Evolutionary conservation across 2,797 vertebrate species (phyloP), one percentile per base, ranked within the genome.

Genomic region (Vipera ursinii): DNA sequence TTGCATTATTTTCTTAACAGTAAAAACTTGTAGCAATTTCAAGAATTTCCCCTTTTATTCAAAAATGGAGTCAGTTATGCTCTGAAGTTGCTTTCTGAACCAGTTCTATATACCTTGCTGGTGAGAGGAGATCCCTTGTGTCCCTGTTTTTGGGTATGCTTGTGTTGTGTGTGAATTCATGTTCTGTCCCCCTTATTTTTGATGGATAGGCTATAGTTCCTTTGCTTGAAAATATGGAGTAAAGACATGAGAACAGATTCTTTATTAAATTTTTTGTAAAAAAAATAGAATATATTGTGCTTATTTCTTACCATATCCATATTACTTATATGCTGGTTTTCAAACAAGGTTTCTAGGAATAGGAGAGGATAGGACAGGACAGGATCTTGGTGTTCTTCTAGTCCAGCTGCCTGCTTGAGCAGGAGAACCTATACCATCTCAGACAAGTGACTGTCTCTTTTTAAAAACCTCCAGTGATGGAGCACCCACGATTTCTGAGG

Each of bases 21-120:
- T 90, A 88, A 90, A 60, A 93, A 59, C 94, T 96, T 96, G 94
- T 86, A 96, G 94, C 92, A 97, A 96, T 92, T 97, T 96, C 94
- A 96, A 96, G 95, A 86, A 95, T 94, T 96, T 93, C 89, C 96
- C 94, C 9, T 24, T 17, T 73, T 63, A 55, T 90, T 65, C 94
- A 97, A 92, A 89, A 94, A 97, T 95, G 96, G 95, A 97, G 97
- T 97, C 96, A 95, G 95, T 97, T 97, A 96, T 93, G 94, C 73
- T 26, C 96, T 93, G 95, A 9, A 65, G 94, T 96, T 73, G 89
- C 94, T 96, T 96, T 97, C 91, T 93, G 95, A 93, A 96, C 95
- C 95, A 96, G 93, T 95, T 96, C 96, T 95, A 91, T 96, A 97
- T 20, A 53, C 1, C 51, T 44, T 85, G 59, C 48, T 56, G 15